phyloP scores from a whole-genome alignment of 2,113 vertebrate genomes.

The Ancistrus triradiatus region DNA sequence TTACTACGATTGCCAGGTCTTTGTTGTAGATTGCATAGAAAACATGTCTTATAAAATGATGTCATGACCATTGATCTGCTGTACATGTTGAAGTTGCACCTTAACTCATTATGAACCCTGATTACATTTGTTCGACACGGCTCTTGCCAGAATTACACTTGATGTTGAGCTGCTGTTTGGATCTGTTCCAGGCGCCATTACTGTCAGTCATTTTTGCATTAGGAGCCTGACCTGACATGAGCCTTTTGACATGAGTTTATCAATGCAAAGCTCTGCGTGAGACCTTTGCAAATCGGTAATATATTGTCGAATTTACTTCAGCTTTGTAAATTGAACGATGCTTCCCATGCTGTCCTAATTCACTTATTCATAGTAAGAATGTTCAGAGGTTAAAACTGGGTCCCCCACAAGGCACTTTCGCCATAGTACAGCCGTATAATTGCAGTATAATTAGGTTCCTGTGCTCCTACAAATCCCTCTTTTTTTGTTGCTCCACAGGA shows the following conservation, averaged over 20 bases:
- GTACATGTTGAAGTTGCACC: too few relatives aligned
- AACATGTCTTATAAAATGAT: too few relatives aligned
- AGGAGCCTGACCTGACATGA: conserved; percentile 19
- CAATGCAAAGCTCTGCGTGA: not conserved
- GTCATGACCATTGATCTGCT: too few relatives aligned
- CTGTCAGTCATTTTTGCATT: too few relatives aligned
- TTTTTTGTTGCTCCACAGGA: not conserved
- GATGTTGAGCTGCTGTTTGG: too few relatives aligned
- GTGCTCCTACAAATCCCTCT: not conserved
- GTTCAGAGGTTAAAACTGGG: not conserved
- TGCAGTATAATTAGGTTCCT: conserved; percentile 4
- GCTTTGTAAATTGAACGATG: too few relatives aligned
- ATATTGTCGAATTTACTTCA: not conserved
- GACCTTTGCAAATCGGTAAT: not conserved
- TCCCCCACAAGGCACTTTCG: not conserved
- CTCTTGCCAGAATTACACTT: too few relatives aligned
- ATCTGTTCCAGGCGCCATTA: not conserved
- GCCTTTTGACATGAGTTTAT: conserved; percentile 14
- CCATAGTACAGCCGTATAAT: conserved; percentile 14
- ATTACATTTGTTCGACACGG: too few relatives aligned
- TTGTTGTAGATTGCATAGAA: too few relatives aligned
- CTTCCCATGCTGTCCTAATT: not conserved
- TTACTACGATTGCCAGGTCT: too few relatives aligned
- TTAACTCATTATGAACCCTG: too few relatives aligned
- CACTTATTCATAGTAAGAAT: not conserved